Percentiles rank a stretch among this genome's conserved stretches.
phyloP scores from a whole-genome alignment of 92 coral and sea anemone genomes.

The Porites lobata region DNA sequence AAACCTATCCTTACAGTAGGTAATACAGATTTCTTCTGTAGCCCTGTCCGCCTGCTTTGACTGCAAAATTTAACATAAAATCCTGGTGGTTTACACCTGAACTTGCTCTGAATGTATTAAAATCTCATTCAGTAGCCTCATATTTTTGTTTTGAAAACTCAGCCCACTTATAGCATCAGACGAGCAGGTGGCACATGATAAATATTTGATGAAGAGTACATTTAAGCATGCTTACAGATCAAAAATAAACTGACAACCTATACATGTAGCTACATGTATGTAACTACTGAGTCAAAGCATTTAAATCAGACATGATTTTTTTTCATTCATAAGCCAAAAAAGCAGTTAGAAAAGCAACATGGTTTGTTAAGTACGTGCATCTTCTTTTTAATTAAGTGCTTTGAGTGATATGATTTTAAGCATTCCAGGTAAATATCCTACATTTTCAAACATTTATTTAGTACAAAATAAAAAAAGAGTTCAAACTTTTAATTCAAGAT shows the following conservation, averaged over 20 bases:
- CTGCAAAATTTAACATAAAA: not conserved
- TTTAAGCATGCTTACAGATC: slow-evolving; percentile 5
- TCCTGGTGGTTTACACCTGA: not conserved
- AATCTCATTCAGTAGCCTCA: not conserved
- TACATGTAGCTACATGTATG: no score
- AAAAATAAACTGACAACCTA: not conserved
- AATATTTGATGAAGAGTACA: slow-evolving; percentile 19
- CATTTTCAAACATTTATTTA: no score
- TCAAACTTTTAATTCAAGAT: no score
- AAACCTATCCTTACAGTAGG: not conserved
- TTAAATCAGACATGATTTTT: not conserved
- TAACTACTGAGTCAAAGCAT: not conserved
- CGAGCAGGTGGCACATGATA: slow-evolving; percentile 41
- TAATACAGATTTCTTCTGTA: no score
- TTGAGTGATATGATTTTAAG: no score
- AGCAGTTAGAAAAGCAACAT: not conserved
- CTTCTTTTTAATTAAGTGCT: no score
- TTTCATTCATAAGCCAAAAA: not conserved
- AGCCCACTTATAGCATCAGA: slow-evolving; percentile 53
- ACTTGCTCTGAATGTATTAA: slow-evolving; percentile 9
- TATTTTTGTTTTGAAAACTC: slow-evolving; percentile 50
- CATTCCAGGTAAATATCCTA: no score
- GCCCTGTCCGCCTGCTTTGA: not conserved
- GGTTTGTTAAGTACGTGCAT: no score
- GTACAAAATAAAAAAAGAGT: no score